Evolutionary conservation across 1,140 invertebrate genomes (phyloP), one percentile per base, ranked within the genome.

Genomic region (Megalopta genalis): DNA sequence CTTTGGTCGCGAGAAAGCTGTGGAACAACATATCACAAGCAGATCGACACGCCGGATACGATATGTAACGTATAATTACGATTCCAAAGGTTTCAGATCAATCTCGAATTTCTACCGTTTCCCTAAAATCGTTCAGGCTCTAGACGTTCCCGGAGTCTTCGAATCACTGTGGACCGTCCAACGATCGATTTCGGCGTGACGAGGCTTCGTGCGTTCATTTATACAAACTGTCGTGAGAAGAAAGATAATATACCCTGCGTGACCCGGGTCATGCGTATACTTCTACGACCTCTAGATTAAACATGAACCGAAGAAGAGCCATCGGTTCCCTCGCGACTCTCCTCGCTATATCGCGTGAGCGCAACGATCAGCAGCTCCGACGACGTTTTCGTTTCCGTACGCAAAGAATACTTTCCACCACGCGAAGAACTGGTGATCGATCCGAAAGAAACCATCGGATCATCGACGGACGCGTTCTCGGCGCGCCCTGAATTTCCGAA

Each of bases 161-260:
- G 6, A 25, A 42, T 32, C 23, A 32, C 42, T 6, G 16, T 75
- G 79, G 54, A 81, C 81, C 66, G 39, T 62, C 32, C 54, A 59
- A 72, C 62, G 25, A 77, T 68, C 68, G 57, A 12, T 73, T 65
- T 23, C 18, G 42, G 16, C 76, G 68, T 76, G 69, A 46, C 52
- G 64, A 63, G 39, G 76, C 80, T 81, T 71, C 25, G 64, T 59
- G 52, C 62, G 27, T 81, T 71, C 39, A 62, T 77, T 84, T 77
- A 62, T 85, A 80, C 84, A 65, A 14, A 76, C 57, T 82, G 60
- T 85, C 71, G 59, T 71, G 75, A 85, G 52, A 71, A 75, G 86
- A 87, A 83, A 83, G 83, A 86, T 46, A 57, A 88, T 87, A 87
- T 93, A 93, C 92, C 92, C 92, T 93, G 92, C 90, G 87, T 89